Conservation (phyloP, 2,888 invertebrate species). For the Heliothis peltigera region DNA sequence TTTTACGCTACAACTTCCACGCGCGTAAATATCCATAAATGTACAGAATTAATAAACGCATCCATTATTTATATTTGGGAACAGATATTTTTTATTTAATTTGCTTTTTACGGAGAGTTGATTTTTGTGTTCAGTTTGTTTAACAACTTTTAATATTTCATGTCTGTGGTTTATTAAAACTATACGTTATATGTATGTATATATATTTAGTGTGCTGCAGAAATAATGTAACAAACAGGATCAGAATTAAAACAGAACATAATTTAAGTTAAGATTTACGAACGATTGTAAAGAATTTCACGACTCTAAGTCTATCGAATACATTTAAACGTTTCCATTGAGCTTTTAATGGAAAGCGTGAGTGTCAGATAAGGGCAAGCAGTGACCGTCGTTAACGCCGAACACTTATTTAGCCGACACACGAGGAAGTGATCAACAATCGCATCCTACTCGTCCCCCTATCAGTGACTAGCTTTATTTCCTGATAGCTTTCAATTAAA, state of each 20-base stretch:
- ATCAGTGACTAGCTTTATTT: slow-evolving; percentile 20
- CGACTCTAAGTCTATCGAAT: slow-evolving; percentile 4
- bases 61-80: slow-evolving; percentile 23
- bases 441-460: slow-evolving; percentile 54
- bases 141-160: too few relatives aligned
- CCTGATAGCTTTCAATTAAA: not conserved
- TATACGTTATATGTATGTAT: too few relatives aligned
- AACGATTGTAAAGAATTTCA: slow-evolving; percentile 6
- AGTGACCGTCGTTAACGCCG: slow-evolving; percentile 37
- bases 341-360: slow-evolving; percentile 34
- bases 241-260: not conserved
- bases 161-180: too few relatives aligned
- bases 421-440: slow-evolving; percentile 60
- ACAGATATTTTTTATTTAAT: slow-evolving; percentile 4
- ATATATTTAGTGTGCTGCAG: not conserved
- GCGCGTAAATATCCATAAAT: slow-evolving; percentile 36
- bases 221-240: not conserved
- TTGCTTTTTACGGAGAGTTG: not conserved
- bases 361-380: slow-evolving; percentile 44
- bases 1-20: slow-evolving; percentile 30
- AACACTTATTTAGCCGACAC: slow-evolving; percentile 42
- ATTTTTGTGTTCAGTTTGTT: not conserved
- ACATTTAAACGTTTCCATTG: slow-evolving; percentile 22
- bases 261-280: not conserved
- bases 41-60: slow-evolving; percentile 29